Percentiles rank a stretch among this genome's conserved stretches.
These are phyloP conservation scores for Anser cygnoides DNA, from an alignment of 2,113 vertebrate genomes.

Conservation along the genomic window DNA sequence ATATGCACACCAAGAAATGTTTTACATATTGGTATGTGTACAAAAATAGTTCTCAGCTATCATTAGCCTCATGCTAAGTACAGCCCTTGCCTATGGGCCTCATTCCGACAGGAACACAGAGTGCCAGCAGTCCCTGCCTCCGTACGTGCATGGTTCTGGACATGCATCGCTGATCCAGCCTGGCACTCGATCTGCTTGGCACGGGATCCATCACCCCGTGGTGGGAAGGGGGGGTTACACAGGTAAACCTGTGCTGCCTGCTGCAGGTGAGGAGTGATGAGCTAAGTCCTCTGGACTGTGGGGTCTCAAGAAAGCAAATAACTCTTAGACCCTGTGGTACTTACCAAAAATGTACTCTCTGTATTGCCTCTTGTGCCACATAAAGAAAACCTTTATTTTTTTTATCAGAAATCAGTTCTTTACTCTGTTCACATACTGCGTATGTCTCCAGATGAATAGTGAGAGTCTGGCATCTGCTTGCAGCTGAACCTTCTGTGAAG, in stretches of 20 bases:
- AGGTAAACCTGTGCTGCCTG: neutral
- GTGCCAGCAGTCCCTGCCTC: neutral
- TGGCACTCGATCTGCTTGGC: neutral
- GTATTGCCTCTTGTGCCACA: neutral
- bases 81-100: neutral
- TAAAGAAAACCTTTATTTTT: neutral
- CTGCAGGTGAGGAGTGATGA: neutral
- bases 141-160: accelerated
- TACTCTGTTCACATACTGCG: neutral
- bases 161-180: neutral
- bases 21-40: neutral
- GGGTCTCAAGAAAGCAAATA: neutral
- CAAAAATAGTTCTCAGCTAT: neutral
- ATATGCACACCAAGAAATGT: neutral
- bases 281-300: neutral
- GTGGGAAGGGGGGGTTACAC: neutral
- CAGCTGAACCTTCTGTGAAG: constrained; percentile 48
- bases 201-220: too few relatives aligned
- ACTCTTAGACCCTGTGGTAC: neutral
- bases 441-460: constrained; percentile 14
- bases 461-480: constrained; percentile 49
- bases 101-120: neutral
- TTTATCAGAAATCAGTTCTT: neutral
- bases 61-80: neutral
- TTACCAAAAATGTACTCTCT: neutral